Base-by-base conservation (phyloP, 2,113 vertebrate genomes). In the Protobothrops flavoviridis region DNA sequence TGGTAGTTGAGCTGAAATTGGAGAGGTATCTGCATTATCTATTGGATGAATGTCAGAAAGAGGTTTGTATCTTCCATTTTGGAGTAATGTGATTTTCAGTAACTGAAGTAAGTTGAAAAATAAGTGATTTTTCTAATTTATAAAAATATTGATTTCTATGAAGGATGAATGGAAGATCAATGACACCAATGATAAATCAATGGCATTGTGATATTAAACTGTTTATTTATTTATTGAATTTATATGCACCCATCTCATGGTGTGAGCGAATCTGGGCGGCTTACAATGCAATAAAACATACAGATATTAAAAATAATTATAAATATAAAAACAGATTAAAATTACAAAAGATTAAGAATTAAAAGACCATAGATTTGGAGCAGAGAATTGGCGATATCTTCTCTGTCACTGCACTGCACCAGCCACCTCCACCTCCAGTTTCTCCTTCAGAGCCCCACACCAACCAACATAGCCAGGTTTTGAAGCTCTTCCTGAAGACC, bases 21-120 rank as follows among this genome's bases (percentile, higher is more conserved):
- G 98, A 99, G 39, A 96, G 96, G 94, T 97, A 97, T 33, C 56
- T 98, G 45, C 95, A 85, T 88, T 98, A 97, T 93, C 95, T 99
- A 95, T 97, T 99, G 97, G 97, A 98, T 43, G 97, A 98, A 94
- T 98, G 98, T 93, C 97, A 98, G 93, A 98, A 98, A 94, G 97
- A 99, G 98, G 99, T 99, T 96, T 98, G 98, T 97, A 87, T 45
- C 91, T 92, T 94, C 93, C 94, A 2, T 87, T 89, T 64, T 43
- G 5, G 0, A 89, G 87, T 90, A 90, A 9, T 61, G 15, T 12
- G 24, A 88, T 95, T 95, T 93, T n/a, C 48, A 50, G 53, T 92
- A 0, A 55, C 8, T 88, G 24, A 91, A 88, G n/a, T 61, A 69
- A 56, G 5, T 57, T 59, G 0, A 0, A 91, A 59, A 12, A 26